Percentiles rank a stretch among this genome's conserved stretches.
These are phyloP conservation scores for Saimiri boliviensis DNA, from an alignment of 2,113 vertebrate genomes.

Conservation along the genomic window DNA sequence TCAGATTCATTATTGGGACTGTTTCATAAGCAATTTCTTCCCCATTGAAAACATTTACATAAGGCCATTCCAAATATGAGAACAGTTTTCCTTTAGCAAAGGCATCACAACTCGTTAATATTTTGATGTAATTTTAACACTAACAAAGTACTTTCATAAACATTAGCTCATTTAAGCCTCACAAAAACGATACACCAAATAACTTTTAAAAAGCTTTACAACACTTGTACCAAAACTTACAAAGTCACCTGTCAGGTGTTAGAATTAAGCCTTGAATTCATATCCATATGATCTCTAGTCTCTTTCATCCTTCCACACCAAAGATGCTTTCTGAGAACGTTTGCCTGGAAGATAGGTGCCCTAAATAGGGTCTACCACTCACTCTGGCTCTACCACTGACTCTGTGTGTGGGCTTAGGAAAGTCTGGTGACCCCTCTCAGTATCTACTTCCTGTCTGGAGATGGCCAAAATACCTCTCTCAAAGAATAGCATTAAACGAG, in stretches of 20 bases:
- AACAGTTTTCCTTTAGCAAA: conserved; percentile 23
- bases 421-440: background rate
- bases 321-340: background rate
- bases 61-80: background rate
- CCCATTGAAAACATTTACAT: background rate
- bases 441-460: background rate
- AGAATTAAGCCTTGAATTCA: background rate
- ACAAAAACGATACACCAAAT: background rate
- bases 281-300: background rate
- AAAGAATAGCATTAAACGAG: background rate
- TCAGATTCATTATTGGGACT: conserved; percentile 6
- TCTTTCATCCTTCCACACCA: background rate
- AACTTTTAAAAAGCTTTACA: background rate
- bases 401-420: too few relatives aligned
- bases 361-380: background rate
- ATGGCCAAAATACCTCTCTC: background rate
- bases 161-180: conserved; percentile 34
- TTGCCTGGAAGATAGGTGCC: background rate
- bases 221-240: background rate
- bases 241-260: background rate
- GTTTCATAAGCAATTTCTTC: conserved; percentile 18
- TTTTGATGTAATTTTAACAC: conserved; percentile 18
- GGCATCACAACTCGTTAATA: background rate
- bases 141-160: conserved; percentile 37
- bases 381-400: background rate